phyloP scores from a whole-genome alignment of 2,888 invertebrate genomes.

The Acleris cristana region DNA sequence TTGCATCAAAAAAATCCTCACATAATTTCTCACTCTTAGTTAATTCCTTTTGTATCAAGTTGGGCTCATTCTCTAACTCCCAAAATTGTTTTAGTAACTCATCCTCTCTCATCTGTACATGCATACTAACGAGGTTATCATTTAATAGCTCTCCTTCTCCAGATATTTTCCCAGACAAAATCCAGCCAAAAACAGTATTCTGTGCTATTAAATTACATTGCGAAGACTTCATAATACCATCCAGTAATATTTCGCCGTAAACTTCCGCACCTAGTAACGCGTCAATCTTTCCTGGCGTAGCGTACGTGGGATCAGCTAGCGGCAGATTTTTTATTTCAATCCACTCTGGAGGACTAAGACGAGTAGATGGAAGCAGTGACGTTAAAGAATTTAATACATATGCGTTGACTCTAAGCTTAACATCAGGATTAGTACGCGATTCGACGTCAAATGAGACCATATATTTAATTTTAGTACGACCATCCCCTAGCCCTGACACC shows the following conservation, averaged over 20 bases:
- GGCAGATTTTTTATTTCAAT: background rate
- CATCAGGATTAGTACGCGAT: conserved; percentile 2
- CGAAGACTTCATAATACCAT: background rate
- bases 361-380: background rate
- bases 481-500: background rate
- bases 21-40: conserved; percentile 28
- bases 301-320: conserved; percentile 6
- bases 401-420: background rate
- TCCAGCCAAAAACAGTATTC: background rate
- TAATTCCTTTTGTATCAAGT: conserved; percentile 16
- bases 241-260: background rate
- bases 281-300: conserved; percentile 1
- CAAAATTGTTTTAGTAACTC: conserved; percentile 21
- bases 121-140: background rate
- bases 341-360: background rate
- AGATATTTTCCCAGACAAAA: background rate
- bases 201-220: background rate
- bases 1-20: conserved; percentile 31
- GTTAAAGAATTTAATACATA: conserved; percentile 15
- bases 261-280: background rate
- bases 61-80: conserved; percentile 34
- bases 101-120: background rate
- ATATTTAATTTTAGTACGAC: conserved; percentile 1
- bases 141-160: background rate
- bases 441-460: conserved; percentile 4